Base-by-base conservation (phyloP, 2,888 invertebrate genomes). In the Trachelus stipa region DNA sequence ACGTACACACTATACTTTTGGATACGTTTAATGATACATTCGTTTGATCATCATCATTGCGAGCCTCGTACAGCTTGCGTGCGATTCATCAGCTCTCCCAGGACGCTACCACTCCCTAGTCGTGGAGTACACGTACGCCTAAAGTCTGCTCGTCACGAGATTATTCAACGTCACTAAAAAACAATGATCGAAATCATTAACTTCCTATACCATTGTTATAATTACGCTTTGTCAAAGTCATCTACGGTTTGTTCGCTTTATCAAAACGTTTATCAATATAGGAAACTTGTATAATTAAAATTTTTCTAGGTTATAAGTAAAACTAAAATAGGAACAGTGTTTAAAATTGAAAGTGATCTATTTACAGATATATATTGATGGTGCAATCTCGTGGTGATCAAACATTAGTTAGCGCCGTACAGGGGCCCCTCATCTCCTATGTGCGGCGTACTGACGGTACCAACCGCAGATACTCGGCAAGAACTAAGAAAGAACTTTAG, bases 401-500 rank as follows among this genome's bases (percentile, higher is more conserved):
- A 31, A 71, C 71, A 71, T 71, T 71, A 71, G 71, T 33, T 34
- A 15, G 6, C 71, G 71, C 31, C 23, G 71, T 71, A 71, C 71
- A 30, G 15, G 68, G 40, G 12, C 68, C 77, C 75, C 73, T 74
- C 75, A 71, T 68, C 78, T 56, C 76, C 77, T 75, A 73, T 34
- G 76, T 35, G 77, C 76, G 69, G 11, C 75, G 74, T 78, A 76
- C 77, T 77, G 79, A 81, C 77, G 79, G 78, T 73, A 79, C 77
- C 77, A 37, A 79, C 81, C 82, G 80, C 81, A 79, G 79, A 83
- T 77, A 80, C 83, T 84, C 83, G 83, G 82, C 82, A 79, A 82
- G 85, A 84, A 81, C 82, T 82, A 82, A 84, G 87, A 88, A 87
- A 85, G 84, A 87, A 83, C 82, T 83, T 85, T 79, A 81, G 82